Percentiles rank a stretch among this genome's conserved stretches.
These are phyloP conservation scores for Dryobota labecula DNA, from an alignment of 2,888 invertebrate species.

Conservation along the genomic window DNA sequence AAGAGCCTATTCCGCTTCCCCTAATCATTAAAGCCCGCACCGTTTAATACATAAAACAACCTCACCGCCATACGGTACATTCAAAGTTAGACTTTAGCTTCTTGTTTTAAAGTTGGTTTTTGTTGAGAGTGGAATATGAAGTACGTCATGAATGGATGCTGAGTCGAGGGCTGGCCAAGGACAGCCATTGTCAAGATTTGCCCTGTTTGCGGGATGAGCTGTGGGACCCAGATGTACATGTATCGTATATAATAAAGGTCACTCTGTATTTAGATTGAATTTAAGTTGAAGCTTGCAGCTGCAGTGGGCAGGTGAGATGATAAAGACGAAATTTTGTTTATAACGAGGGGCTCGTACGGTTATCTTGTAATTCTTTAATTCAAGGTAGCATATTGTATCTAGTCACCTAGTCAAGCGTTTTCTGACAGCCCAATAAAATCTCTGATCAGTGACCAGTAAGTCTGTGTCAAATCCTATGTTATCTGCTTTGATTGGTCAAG, in stretches of 20 bases:
- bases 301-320: slow-evolving; percentile 24
- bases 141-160: slow-evolving; percentile 64
- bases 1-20: slow-evolving; percentile 70
- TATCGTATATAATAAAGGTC: slow-evolving; percentile 53
- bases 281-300: slow-evolving; percentile 24
- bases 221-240: slow-evolving; percentile 43
- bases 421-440: not conserved
- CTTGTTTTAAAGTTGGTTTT: slow-evolving; percentile 66
- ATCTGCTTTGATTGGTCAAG: not conserved
- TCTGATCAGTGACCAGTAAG: not conserved
- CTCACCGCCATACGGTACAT: slow-evolving; percentile 37
- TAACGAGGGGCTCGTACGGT: not conserved
- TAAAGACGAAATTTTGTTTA: too few relatives aligned
- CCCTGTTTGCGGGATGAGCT: slow-evolving; percentile 66
- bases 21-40: slow-evolving; percentile 73
- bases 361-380: not conserved
- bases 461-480: not conserved
- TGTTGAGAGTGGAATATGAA: slow-evolving; percentile 44
- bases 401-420: not conserved
- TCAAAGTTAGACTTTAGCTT: slow-evolving; percentile 53
- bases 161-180: slow-evolving; percentile 86
- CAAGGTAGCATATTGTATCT: not conserved
- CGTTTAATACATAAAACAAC: slow-evolving; percentile 46
- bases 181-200: slow-evolving; percentile 83
- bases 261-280: slow-evolving; percentile 27